These are phyloP conservation scores for Pogonocichla stellata DNA, from an alignment of 2,113 vertebrate species.

Conservation along the genomic window DNA sequence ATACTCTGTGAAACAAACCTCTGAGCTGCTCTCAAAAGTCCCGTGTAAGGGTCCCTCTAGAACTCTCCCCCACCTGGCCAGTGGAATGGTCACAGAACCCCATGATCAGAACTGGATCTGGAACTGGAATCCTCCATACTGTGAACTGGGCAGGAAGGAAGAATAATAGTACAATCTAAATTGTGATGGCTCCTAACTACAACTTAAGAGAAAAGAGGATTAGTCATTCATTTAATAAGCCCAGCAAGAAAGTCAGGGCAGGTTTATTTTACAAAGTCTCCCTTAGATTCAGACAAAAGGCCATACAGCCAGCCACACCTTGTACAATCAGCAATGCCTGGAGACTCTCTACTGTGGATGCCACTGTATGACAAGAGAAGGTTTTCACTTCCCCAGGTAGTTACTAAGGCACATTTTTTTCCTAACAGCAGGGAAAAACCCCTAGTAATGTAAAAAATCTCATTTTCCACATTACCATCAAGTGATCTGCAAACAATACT, in stretches of 20 bases:
- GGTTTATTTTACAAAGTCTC: neutral
- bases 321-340: neutral
- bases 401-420: neutral
- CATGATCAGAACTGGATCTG: neutral
- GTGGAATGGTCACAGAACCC: neutral
- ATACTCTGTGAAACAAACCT: neutral
- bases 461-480: neutral
- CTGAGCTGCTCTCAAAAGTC: neutral
- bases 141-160: neutral
- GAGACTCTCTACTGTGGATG: neutral
- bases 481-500: neutral
- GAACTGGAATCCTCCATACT: neutral
- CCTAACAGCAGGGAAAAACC: neutral
- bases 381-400: neutral
- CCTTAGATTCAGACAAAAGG: neutral
- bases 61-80: neutral
- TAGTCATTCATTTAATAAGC: neutral
- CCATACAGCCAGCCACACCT: neutral
- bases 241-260: neutral
- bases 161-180: neutral
- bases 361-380: neutral
- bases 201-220: neutral
- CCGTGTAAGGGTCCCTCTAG: neutral
- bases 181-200: neutral
- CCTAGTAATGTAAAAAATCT: neutral